Base-by-base conservation (phyloP, 2,888 invertebrate species). In the Synanthedon formicaeformis region DNA sequence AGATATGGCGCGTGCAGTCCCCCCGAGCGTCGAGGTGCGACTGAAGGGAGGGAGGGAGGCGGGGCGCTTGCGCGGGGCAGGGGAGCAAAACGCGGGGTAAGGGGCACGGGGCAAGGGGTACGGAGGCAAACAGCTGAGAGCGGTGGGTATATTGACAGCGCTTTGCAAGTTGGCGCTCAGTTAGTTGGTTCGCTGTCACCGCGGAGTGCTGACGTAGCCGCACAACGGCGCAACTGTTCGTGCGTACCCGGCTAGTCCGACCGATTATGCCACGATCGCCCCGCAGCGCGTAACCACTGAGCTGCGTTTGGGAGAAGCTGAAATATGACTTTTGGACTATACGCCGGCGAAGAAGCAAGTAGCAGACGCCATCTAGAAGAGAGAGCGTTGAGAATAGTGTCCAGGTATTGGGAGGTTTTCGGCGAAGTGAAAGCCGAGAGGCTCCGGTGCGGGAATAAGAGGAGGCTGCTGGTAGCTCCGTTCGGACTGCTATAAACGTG, bases 91-190 rank as follows among this genome's bases (percentile, higher is more conserved):
- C 12, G 12, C 8, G 27, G n/a, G 52, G 14, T 16, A 16, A 11
- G 18, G 51, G 14, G 18, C 4, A 4, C 10, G 27, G n/a, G 52
- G 27, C 40, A 18, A 11, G 34, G 51, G 69, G 67, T 69, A 74
- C 75, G 75, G 68, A 75, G 69, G 66, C 78, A 71, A 73, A 73
- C 70, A 78, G 89, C 89, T 90, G 90, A 90, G 90, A 89, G 90
- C 89, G 88, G 83, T 82, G 71, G 76, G 82, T 86, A 89, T 90
- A 90, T 90, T 90, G 89, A 86, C 87, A 87, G 80, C 78, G 73
- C 71, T 71, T 65, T 58, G 85, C 89, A 88, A 82, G 81, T 81
- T 84, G 79, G 81, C 83, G 69, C 66, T 71, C 70, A 70, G 86
- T 85, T 88, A 91, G 90, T 90, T 87, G 85, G 85, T 84, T 83